Conservation (phyloP, 2,797 vertebrate species). For the Silurus aristotelis region DNA sequence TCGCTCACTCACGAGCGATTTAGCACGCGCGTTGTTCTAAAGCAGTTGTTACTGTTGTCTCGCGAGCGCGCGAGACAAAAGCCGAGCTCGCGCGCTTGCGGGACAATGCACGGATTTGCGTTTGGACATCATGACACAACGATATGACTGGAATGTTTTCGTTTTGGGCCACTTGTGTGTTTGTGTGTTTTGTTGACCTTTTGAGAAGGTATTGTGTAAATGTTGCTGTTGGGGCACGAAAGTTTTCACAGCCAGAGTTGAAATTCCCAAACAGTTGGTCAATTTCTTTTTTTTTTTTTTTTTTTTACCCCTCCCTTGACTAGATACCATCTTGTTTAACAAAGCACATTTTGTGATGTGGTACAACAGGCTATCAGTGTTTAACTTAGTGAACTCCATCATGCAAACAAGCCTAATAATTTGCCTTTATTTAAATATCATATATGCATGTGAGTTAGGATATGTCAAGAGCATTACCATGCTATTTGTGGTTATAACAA, state of each 20-base stretch:
- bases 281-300: neutral
- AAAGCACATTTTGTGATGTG: constrained; percentile 17
- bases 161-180: constrained; percentile 30
- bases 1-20: constrained; percentile 43
- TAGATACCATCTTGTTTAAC: constrained; percentile 1
- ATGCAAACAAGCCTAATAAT: constrained; percentile 1
- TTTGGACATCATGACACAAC: constrained; percentile 7
- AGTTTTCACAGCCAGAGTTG: constrained; percentile 33
- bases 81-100: constrained; percentile 48
- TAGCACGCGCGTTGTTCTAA: constrained; percentile 30
- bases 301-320: too few species aligned
- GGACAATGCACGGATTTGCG: constrained; percentile 53
- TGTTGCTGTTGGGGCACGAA: constrained; percentile 38
- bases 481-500: neutral
- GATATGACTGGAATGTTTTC: constrained; percentile 57
- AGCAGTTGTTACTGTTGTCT: constrained; percentile 43
- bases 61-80: constrained; percentile 51
- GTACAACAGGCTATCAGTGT: constrained; percentile 12
- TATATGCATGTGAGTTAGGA: neutral
- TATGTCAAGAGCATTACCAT: neutral
- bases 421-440: constrained; percentile 15
- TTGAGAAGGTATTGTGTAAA: constrained; percentile 28
- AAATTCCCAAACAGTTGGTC: constrained; percentile 21
- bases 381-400: constrained; percentile 15
- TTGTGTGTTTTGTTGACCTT: constrained; percentile 26